phyloP scores from a whole-genome alignment of 2,888 invertebrate genomes.

The Petrophora chlorosata region DNA sequence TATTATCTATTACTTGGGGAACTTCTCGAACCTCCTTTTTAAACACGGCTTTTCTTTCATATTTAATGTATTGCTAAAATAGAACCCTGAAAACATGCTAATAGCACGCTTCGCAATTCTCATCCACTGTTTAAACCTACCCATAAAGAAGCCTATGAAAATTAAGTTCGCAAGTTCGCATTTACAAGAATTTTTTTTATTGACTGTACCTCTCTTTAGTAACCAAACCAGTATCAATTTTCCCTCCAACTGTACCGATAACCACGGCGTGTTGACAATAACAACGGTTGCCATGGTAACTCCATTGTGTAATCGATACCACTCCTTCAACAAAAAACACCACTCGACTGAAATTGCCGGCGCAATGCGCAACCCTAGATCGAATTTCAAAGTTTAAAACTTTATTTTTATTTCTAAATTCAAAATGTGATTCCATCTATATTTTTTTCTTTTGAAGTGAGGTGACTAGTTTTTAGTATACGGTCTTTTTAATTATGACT shows the following conservation, averaged over 20 bases:
- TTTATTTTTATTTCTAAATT: conserved; percentile 43
- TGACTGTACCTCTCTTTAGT: background rate
- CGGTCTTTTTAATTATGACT: conserved; percentile 37
- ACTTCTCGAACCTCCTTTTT: too few species aligned
- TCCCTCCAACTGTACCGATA: conserved; percentile 23
- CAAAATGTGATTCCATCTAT: conserved; percentile 42
- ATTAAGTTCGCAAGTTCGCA: too few species aligned
- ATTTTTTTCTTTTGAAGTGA: conserved; percentile 29
- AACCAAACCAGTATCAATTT: background rate
- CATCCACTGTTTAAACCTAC: too few species aligned
- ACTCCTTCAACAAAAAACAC: conserved; percentile 34
- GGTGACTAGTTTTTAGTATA: conserved; percentile 6
- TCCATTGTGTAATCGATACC: conserved; percentile 66
- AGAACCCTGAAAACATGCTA: too few species aligned
- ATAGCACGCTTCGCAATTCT: too few species aligned
- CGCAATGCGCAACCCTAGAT: conserved; percentile 70
- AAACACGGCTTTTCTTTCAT: too few species aligned
- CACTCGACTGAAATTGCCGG: conserved; percentile 48
- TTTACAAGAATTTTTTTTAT: background rate
- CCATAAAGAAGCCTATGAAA: too few species aligned
- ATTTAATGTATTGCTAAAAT: too few species aligned
- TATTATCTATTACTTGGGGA: too few species aligned
- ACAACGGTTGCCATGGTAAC: conserved; percentile 65
- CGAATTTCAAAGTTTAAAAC: conserved; percentile 49
- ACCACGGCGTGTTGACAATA: conserved; percentile 56